Evolutionary conservation across 2,113 vertebrate genomes (phyloP), one percentile per base, ranked within the genome.

Genomic region (Scomber scombrus): DNA sequence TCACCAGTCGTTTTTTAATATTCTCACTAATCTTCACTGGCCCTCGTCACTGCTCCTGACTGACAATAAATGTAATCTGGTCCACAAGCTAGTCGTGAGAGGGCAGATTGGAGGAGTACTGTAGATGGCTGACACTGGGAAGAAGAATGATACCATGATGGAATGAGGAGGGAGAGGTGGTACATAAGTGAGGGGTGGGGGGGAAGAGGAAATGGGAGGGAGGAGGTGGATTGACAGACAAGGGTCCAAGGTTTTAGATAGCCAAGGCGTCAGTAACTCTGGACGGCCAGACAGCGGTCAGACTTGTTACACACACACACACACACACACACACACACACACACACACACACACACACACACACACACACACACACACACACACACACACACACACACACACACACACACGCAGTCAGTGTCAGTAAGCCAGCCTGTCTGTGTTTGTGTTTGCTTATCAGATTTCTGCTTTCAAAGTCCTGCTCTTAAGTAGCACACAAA

Each of bases 251-350:
- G 71, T 76, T 85, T 81, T 23, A 91, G 90, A 94, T 93, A 92
- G 82, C 86, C 54, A 31, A 71, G 91, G 91, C 90, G 89, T 91
- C 89, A 78, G 89, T 83, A 72, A 84, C 72, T 82, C 76, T 23
- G 52, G 47, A 76, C 60, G 71, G 71, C 82, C 77, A 90, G 88
- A 93, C 88, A 45, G 72, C 68, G 65, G 73, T 82, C 82, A 79
- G 66, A 85, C 83, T 60, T 31, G 65, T 57, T 60, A 16, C 55
- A 43, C 34, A 45, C 14, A 70, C 70, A 18, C 50, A n/a, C n/a
- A n/a, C n/a, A n/a, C n/a, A n/a, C n/a, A n/a, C 14, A 70, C 70
- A 16, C 55, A 43, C 34, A 45, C 14, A 70, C 70, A 16, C 55
- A 43, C 34, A 45, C 14, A 70, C 70, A 16, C 55, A 43, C 34